phyloP scores from a whole-genome alignment of 2,797 vertebrate species.

The Sebastiscus tertius region DNA sequence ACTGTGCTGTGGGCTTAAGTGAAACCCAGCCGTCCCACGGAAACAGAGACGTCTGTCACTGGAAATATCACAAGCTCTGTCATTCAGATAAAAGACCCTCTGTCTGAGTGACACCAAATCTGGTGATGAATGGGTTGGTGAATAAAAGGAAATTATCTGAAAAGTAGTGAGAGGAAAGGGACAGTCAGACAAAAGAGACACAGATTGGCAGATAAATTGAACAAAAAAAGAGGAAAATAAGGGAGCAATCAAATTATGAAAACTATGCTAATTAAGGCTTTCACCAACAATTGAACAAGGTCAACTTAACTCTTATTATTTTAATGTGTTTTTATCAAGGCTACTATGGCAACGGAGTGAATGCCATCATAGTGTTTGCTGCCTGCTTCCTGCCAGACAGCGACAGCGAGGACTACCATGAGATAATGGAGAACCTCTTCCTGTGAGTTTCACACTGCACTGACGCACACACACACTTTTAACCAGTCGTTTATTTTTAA shows the following conservation, averaged over 20 bases:
- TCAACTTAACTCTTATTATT: conserved; percentile 25
- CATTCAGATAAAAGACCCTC: conserved; percentile 54
- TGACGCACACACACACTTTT: not conserved
- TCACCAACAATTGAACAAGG: conserved; percentile 7
- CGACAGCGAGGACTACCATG: conserved; percentile 92
- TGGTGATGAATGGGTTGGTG: conserved; percentile 47
- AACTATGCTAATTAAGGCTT: conserved; percentile 27
- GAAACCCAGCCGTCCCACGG: conserved; percentile 26
- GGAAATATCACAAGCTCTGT: conserved; percentile 48
- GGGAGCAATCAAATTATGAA: conserved; percentile 38
- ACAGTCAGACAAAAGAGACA: conserved; percentile 41
- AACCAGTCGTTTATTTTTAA: not conserved
- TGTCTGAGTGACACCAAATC: conserved; percentile 59
- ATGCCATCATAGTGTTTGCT: conserved; percentile 98
- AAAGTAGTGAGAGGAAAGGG: conserved; percentile 45
- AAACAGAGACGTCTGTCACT: conserved; percentile 49
- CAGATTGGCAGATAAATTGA: conserved; percentile 41
- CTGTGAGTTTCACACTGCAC: conserved; percentile 83
- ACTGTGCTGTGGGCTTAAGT: conserved; percentile 23
- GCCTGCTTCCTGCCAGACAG: conserved; percentile 99
- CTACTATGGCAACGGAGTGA: conserved; percentile 94
- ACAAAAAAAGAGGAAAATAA: conserved; percentile 35
- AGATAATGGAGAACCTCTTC: conserved; percentile 99
- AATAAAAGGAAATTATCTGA: conserved; percentile 58
- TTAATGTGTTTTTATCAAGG: conserved; percentile 79